Conservation (phyloP, 92 coral and sea anemone species). For the Zoanthus sansibaricus region DNA sequence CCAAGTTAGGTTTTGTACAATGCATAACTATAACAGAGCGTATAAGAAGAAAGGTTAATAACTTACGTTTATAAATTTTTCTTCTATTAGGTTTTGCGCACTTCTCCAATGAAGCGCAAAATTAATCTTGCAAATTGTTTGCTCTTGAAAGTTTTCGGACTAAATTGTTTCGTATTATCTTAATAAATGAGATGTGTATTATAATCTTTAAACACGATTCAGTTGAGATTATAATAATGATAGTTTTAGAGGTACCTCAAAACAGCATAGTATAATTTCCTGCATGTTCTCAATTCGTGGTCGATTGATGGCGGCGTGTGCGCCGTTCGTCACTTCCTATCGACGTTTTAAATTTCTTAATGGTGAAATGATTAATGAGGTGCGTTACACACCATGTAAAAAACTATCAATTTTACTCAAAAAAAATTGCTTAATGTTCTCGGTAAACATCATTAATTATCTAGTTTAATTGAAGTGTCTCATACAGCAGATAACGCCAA, state of each 20-base stretch:
- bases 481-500: conserved; percentile 1
- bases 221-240: neutral
- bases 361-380: conserved; percentile 47
- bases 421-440: conserved; percentile 35
- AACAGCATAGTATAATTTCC: neutral
- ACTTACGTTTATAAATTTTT: neutral
- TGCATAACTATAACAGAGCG: neutral
- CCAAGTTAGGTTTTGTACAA: neutral
- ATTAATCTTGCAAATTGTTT: neutral
- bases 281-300: neutral
- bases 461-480: conserved; percentile 38
- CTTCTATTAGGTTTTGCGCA: conserved; percentile 10
- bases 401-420: conserved; percentile 47
- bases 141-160: neutral
- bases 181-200: neutral
- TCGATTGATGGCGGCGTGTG: conserved; percentile 15
- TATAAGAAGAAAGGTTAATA: neutral
- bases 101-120: neutral
- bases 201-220: neutral
- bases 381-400: conserved; percentile 41
- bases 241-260: neutral
- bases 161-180: neutral
- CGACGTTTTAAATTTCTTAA: neutral
- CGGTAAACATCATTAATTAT: conserved; percentile 54
- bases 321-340: conserved; percentile 5